phyloP scores from a whole-genome alignment of 2,113 vertebrate species.

The Gavialis gangeticus region DNA sequence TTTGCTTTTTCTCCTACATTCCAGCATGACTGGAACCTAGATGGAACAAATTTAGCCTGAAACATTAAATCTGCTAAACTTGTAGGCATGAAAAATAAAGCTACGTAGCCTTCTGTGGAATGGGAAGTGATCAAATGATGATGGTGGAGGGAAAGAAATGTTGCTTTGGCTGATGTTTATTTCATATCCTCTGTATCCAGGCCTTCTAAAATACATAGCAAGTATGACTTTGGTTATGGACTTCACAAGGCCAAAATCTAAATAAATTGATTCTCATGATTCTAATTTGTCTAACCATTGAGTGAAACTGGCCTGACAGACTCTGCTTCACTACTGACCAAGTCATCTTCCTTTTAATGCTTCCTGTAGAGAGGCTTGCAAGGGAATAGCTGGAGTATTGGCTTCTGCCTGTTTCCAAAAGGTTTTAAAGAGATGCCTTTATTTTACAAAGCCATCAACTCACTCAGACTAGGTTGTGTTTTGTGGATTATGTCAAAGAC shows the following conservation, averaged over 20 bases:
- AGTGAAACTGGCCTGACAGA: background rate
- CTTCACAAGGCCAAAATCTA: background rate
- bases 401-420: background rate
- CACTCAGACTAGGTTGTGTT: background rate
- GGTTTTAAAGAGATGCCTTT: background rate
- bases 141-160: background rate
- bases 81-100: slow-evolving; percentile 10
- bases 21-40: background rate
- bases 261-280: background rate
- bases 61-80: background rate
- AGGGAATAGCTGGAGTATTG: background rate
- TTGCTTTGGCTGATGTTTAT: background rate
- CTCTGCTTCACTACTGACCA: background rate
- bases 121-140: background rate
- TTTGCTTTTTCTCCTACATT: background rate
- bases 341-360: background rate
- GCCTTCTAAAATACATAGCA: background rate
- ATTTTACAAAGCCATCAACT: background rate
- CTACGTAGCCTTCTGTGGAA: slow-evolving; percentile 17
- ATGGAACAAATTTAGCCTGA: slow-evolving; percentile 25
- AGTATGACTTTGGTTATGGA: background rate
- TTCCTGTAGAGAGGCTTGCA: background rate
- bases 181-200: background rate
- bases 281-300: background rate
- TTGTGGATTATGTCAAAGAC: background rate